Percentiles rank a stretch among this genome's conserved stretches.
phyloP scores from a whole-genome alignment of 2,113 vertebrate species.

The Chlorocebus sabaeus region DNA sequence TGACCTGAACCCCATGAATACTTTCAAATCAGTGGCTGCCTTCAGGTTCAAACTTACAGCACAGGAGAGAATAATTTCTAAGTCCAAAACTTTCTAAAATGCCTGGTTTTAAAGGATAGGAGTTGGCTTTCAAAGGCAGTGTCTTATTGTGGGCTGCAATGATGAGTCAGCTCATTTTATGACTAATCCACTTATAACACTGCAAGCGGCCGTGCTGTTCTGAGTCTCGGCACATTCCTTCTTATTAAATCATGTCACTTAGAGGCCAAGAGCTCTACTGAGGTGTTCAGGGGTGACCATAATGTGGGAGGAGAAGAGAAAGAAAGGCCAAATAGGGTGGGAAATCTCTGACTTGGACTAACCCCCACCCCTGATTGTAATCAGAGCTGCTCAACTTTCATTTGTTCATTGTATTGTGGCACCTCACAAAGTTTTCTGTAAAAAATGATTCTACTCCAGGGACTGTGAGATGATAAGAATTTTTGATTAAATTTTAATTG shows the following conservation, averaged over 20 bases:
- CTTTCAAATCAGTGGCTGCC: background rate
- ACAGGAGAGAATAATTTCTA: background rate
- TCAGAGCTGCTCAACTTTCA: background rate
- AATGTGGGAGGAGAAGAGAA: background rate
- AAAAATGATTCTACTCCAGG: background rate
- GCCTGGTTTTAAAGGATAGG: background rate
- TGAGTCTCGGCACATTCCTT: background rate
- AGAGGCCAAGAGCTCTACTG: background rate
- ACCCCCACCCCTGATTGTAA: fast-evolving
- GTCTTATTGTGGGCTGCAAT: background rate
- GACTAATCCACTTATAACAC: background rate
- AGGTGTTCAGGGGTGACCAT: background rate
- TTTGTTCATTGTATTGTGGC: background rate
- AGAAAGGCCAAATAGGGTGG: background rate
- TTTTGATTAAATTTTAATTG: background rate
- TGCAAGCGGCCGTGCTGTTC: background rate
- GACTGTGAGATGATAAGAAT: background rate
- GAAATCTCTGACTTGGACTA: background rate
- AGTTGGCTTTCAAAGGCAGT: background rate
- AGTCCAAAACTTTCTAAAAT: background rate
- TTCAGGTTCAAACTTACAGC: background rate
- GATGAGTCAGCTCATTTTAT: background rate
- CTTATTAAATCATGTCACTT: background rate
- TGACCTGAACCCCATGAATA: background rate
- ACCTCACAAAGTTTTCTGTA: background rate